These are phyloP conservation scores for Lepus timidus DNA, from an alignment of 2,113 vertebrate species.

Conservation along the genomic window DNA sequence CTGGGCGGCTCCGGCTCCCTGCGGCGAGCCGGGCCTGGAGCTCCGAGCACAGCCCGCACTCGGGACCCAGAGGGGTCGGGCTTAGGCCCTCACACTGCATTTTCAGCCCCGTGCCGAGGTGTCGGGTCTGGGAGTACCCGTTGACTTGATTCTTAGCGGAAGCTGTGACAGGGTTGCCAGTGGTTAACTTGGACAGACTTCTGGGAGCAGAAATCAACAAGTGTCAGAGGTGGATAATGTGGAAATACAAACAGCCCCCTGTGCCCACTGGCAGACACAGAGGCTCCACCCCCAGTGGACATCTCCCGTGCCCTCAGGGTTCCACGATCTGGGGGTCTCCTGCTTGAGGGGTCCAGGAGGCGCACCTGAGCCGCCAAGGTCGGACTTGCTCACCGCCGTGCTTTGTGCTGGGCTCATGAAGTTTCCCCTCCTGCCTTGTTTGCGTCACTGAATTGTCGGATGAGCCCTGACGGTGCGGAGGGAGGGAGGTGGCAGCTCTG, in stretches of 20 bases:
- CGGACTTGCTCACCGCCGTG: fast-evolving
- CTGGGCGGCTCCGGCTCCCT: fast-evolving
- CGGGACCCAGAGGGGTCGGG: fast-evolving
- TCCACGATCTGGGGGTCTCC: no score
- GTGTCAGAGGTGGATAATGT: neutral
- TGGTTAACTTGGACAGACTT: neutral
- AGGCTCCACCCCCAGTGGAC: no score
- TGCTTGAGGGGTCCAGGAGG: neutral
- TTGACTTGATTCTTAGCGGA: neutral
- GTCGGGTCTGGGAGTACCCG: neutral
- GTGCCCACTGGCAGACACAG: neutral
- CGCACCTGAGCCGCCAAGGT: neutral
- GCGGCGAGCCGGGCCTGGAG: no score
- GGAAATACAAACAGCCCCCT: neutral
- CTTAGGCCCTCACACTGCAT: neutral
- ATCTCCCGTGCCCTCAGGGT: no score
- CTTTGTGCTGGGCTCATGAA: neutral
- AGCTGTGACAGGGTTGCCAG: neutral
- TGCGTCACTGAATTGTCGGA: fast-evolving
- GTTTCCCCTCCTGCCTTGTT: fast-evolving
- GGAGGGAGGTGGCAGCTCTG: neutral
- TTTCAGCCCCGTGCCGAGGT: fast-evolving
- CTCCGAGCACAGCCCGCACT: neutral
- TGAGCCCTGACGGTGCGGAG: neutral
- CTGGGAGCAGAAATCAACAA: neutral